Evolutionary conservation across 1,140 invertebrate species (phyloP).

Genomic region (Nixonia krombeini): DNA sequence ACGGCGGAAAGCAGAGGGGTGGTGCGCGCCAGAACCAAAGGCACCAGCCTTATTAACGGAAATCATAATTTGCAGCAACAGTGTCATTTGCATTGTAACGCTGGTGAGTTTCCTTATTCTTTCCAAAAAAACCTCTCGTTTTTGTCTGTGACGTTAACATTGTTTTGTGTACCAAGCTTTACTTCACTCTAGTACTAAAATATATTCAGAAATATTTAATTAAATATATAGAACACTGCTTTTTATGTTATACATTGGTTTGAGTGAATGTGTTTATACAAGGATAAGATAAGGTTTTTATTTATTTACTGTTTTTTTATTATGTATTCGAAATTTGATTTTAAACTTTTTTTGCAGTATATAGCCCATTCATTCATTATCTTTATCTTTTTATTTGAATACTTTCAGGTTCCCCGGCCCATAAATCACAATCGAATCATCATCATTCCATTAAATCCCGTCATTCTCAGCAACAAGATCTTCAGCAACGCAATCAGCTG

Average conservation of each 20-base stretch:
- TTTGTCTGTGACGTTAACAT: not conserved
- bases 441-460: slow-evolving; percentile 69
- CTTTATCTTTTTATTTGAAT: slow-evolving; percentile 19
- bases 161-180: not conserved
- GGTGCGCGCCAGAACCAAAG: slow-evolving; percentile 81
- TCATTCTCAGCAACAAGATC: slow-evolving; percentile 59
- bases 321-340: slow-evolving; percentile 1
- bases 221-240: too few species aligned
- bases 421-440: slow-evolving; percentile 66
- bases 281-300: too few species aligned
- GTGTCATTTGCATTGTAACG: slow-evolving; percentile 68
- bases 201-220: too few species aligned
- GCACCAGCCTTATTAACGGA: slow-evolving; percentile 82
- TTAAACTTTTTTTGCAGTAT: too few species aligned
- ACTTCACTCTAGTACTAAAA: too few species aligned
- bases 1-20: slow-evolving; percentile 75
- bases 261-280: too few species aligned
- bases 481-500: slow-evolving; percentile 60
- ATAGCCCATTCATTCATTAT: slow-evolving; percentile 1
- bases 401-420: slow-evolving; percentile 61
- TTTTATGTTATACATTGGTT: too few species aligned
- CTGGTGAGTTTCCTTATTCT: slow-evolving; percentile 62
- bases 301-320: slow-evolving; percentile 14
- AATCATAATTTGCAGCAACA: slow-evolving; percentile 63
- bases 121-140: not conserved